Conservation (phyloP, 2,797 vertebrate species). For the Cynopterus sphinx region DNA sequence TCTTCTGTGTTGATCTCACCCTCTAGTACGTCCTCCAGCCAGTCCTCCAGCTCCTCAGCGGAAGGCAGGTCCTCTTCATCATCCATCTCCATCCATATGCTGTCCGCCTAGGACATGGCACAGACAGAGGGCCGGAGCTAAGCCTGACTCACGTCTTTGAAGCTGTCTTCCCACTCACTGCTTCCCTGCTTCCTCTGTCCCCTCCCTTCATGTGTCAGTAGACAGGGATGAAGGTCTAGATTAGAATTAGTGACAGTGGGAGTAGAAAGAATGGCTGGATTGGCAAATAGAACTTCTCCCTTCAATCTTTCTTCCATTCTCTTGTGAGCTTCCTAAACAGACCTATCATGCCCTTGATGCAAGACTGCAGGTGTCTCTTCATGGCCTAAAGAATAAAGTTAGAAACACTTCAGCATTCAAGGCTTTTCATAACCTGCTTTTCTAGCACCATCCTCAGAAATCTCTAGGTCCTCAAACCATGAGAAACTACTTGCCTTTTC, state of each 20-base stretch:
- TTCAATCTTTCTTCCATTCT: background rate
- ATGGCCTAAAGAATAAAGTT: background rate
- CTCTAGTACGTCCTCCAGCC: constrained; percentile 92
- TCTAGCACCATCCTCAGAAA: background rate
- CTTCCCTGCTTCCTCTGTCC: background rate
- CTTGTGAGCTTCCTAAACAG: background rate
- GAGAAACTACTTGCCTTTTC: background rate
- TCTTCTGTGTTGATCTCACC: constrained; percentile 93
- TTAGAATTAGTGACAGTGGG: background rate
- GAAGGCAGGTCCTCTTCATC: constrained; percentile 92
- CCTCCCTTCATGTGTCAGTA: background rate
- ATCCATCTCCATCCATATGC: constrained; percentile 96
- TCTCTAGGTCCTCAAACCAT: background rate
- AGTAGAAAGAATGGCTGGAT: background rate
- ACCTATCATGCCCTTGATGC: background rate
- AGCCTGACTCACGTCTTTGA: background rate
- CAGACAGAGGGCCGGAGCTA: background rate
- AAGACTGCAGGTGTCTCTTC: background rate
- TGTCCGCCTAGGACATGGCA: constrained; percentile 88
- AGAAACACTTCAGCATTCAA: background rate
- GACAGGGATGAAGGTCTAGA: background rate
- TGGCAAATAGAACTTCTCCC: background rate
- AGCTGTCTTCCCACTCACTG: background rate
- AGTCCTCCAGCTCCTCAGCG: constrained; percentile 91
- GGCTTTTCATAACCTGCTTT: background rate